phyloP scores from a whole-genome alignment of 2,888 invertebrate genomes.

The Thera obeliscata region DNA sequence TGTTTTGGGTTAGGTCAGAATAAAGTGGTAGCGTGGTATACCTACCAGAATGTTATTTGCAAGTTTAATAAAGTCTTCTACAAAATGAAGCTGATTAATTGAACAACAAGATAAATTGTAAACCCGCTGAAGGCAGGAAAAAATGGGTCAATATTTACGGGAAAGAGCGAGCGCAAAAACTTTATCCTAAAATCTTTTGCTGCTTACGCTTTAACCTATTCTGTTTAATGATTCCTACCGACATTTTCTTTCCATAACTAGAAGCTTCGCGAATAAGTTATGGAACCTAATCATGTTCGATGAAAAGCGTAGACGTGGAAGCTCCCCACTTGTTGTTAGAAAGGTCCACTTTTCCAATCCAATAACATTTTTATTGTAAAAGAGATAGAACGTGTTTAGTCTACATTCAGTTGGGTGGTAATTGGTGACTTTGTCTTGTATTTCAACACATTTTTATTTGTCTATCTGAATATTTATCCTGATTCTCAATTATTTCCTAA shows the following conservation, averaged over 20 bases:
- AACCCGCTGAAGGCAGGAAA: constrained; percentile 39
- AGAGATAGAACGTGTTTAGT: not conserved
- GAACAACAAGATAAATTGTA: constrained; percentile 21
- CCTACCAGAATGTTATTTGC: constrained; percentile 8
- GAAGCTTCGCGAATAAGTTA: too few species aligned
- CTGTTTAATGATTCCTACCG: constrained; percentile 10
- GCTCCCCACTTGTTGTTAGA: too few species aligned
- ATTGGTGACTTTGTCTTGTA: too few species aligned
- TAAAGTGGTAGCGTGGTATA: not conserved
- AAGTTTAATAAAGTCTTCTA: constrained; percentile 8
- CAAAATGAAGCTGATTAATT: constrained; percentile 19
- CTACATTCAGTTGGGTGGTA: not conserved
- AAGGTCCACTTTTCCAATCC: too few species aligned
- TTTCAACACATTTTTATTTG: constrained; percentile 6
- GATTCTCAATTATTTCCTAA: constrained; percentile 44
- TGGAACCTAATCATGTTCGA: too few species aligned
- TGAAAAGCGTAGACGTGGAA: too few species aligned
- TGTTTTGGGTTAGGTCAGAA: not conserved
- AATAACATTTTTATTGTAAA: too few species aligned
- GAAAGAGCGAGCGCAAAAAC: constrained; percentile 47
- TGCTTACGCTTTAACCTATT: constrained; percentile 50
- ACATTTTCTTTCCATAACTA: not conserved
- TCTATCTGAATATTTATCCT: constrained; percentile 41
- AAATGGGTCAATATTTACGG: constrained; percentile 53
- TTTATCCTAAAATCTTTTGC: constrained; percentile 45